Conservation (phyloP, 2,888 invertebrate species). For the Diloba caeruleocephala region DNA sequence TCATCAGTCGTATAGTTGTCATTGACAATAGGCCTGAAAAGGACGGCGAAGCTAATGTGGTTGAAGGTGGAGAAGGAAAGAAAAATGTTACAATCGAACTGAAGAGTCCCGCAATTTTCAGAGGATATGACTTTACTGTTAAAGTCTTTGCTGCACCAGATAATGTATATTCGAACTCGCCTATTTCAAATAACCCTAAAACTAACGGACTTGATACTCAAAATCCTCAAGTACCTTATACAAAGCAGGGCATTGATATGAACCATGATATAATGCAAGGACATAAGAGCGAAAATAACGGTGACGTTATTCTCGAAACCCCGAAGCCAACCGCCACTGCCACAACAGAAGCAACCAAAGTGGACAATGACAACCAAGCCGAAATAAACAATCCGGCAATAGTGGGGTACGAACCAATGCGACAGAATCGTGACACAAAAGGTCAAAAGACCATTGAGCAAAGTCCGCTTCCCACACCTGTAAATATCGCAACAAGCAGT, state of each 20-base stretch:
- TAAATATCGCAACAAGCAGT: not conserved
- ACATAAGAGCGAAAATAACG: conserved; percentile 6
- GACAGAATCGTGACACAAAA: conserved; percentile 29
- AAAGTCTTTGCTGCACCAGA: conserved; percentile 68
- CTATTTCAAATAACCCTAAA: conserved; percentile 13
- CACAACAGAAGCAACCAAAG: conserved; percentile 10
- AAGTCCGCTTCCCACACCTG: conserved; percentile 6
- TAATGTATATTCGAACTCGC: conserved; percentile 3
- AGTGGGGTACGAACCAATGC: conserved; percentile 18
- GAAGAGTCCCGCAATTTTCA: conserved; percentile 77
- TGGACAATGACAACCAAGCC: conserved; percentile 13
- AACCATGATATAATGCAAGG: conserved; percentile 9
- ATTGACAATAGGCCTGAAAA: conserved; percentile 76
- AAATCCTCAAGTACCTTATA: conserved; percentile 9
- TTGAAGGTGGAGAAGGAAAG: conserved; percentile 77
- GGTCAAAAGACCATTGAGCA: conserved; percentile 19
- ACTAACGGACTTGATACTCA: conserved; percentile 17
- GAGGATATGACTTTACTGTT: conserved; percentile 77
- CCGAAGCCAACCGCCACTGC: conserved; percentile 13
- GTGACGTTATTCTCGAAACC: conserved; percentile 16
- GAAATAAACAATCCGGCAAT: conserved; percentile 16
- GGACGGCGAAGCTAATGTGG: conserved; percentile 75
- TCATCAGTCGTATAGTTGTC: conserved; percentile 72
- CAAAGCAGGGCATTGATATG: conserved; percentile 24
- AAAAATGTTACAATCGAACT: conserved; percentile 77